Evolutionary conservation across 2,888 invertebrate species (phyloP).

Genomic region (Andrena marginata): DNA sequence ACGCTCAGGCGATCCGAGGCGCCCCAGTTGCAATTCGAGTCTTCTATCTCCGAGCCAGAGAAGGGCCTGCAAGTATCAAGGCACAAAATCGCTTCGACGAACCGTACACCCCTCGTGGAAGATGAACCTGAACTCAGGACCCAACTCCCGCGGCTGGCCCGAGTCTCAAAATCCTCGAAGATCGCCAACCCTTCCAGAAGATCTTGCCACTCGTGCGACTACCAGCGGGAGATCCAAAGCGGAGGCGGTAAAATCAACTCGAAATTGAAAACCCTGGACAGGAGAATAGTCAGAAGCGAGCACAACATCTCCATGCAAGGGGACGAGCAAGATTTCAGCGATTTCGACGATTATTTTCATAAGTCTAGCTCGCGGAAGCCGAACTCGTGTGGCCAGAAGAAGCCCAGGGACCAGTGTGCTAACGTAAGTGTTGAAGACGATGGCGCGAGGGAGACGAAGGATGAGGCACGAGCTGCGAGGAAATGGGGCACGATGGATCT

Average conservation of each 20-base stretch:
- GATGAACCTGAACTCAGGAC: not conserved
- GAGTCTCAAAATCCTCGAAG: conserved; percentile 15
- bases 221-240: conserved; percentile 34
- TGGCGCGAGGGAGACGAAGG: not conserved
- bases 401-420: not conserved
- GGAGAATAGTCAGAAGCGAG: conserved; percentile 42
- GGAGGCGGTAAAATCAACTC: not conserved
- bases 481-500: conserved; percentile 55
- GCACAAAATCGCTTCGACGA: conserved; percentile 11
- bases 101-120: not conserved
- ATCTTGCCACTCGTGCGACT: conserved; percentile 60
- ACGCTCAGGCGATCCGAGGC: conserved; percentile 72
- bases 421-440: not conserved
- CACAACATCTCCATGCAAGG: conserved; percentile 20
- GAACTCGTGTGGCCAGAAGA: conserved; percentile 1
- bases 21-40: conserved; percentile 73
- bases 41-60: conserved; percentile 70
- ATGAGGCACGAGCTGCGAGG: conserved; percentile 1
- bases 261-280: conserved; percentile 43
- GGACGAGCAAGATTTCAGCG: conserved; percentile 34
- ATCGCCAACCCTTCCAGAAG: conserved; percentile 8
- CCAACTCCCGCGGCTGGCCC: not conserved
- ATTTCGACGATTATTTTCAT: conserved; percentile 61
- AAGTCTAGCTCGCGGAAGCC: conserved; percentile 30
- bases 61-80: conserved; percentile 28